Evolutionary conservation across 2,888 invertebrate genomes (phyloP).

Genomic region (Cryptus viduatorius): DNA sequence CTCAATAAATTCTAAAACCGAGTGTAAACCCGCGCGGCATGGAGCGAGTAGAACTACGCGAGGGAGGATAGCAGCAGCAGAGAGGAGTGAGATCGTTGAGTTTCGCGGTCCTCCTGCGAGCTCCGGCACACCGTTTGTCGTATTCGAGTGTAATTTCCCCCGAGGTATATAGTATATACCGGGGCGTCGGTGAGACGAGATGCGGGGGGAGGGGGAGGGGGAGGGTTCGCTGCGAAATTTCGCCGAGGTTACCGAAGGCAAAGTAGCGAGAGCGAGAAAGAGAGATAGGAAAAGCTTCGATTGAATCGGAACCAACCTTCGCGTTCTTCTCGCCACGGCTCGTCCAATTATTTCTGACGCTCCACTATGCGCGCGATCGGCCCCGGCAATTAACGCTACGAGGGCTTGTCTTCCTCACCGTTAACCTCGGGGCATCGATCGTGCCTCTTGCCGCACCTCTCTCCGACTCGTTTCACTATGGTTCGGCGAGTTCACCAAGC

Average conservation of each 20-base stretch:
- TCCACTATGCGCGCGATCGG: constrained; percentile 74
- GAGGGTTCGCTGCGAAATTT: not conserved
- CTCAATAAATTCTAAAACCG: constrained; percentile 55
- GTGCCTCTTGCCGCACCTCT: constrained; percentile 54
- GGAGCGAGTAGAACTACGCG: constrained; percentile 14
- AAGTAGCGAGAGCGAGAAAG: constrained; percentile 6
- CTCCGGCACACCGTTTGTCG: constrained; percentile 35
- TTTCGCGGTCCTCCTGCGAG: constrained; percentile 28
- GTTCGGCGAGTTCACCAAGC: constrained; percentile 49
- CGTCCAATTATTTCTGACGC: constrained; percentile 81
- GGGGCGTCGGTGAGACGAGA: constrained; percentile 17
- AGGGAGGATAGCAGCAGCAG: constrained; percentile 28
- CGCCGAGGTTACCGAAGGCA: constrained; percentile 15
- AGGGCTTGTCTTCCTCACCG: constrained; percentile 68
- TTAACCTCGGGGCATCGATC: constrained; percentile 67
- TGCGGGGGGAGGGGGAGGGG: not conserved
- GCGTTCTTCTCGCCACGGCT: constrained; percentile 72
- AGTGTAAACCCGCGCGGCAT: constrained; percentile 38
- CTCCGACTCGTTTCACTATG: constrained; percentile 1
- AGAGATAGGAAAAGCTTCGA: constrained; percentile 57
- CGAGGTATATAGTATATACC: constrained; percentile 57
- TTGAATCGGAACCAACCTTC: constrained; percentile 66
- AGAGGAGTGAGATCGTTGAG: constrained; percentile 29
- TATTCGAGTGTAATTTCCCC: constrained; percentile 69
- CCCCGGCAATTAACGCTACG: constrained; percentile 78